These are phyloP conservation scores for Raphicerus campestris DNA, from an alignment of 2,113 vertebrate species.

Conservation along the genomic window DNA sequence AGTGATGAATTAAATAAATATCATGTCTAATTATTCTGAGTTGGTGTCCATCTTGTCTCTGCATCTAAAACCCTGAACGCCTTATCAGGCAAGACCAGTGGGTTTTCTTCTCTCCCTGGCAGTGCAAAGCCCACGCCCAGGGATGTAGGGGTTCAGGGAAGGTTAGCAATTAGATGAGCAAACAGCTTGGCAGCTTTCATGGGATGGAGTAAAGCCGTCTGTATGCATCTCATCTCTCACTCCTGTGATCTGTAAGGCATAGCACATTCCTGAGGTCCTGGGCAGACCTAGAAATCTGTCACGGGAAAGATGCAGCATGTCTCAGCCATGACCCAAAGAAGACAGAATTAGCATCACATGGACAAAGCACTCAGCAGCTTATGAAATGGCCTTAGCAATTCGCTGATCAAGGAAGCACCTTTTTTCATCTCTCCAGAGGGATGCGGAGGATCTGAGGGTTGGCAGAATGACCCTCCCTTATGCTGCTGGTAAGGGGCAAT, in stretches of 20 bases:
- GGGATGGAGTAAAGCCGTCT: neutral
- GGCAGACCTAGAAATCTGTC: neutral
- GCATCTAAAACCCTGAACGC: neutral
- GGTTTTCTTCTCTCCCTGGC: neutral
- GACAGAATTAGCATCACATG: neutral
- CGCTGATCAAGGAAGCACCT: neutral
- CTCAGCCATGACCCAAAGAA: neutral
- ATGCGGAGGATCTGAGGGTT: neutral
- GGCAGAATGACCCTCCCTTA: neutral
- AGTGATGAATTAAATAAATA: neutral
- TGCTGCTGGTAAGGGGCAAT: neutral
- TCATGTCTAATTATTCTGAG: neutral
- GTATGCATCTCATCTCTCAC: neutral
- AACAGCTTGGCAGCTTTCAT: neutral
- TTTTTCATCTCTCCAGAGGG: neutral
- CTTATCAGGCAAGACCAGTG: neutral
- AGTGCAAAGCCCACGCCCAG: neutral
- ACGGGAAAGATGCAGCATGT: neutral
- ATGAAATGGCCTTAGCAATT: neutral
- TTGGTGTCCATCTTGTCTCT: neutral
- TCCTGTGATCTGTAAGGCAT: neutral
- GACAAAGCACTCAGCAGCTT: neutral
- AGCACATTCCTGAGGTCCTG: neutral
- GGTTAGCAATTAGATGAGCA: neutral
- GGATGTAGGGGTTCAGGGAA: neutral